Base-by-base conservation (phyloP, 1,140 invertebrate genomes). In the Leptinotarsa lineolata region DNA sequence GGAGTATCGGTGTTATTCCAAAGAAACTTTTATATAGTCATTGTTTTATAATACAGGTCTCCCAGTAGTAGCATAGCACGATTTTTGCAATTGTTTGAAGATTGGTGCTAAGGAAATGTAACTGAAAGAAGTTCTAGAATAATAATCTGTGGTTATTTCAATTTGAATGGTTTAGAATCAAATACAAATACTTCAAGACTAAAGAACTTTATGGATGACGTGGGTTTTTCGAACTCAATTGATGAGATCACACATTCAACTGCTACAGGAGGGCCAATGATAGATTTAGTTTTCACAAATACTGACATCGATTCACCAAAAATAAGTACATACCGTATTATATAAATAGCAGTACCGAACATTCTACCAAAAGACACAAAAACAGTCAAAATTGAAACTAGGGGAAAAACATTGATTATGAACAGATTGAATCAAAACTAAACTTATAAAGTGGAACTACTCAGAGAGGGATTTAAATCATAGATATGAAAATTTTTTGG, bases 351-450 rank as follows among this genome's bases (percentile, higher is more conserved):
- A 60, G 5, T 60, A 60, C 59, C 59, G 59, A n/a, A n/a, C n/a
- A n/a, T n/a, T n/a, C n/a, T n/a, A n/a, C n/a, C n/a, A n/a, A n/a
- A n/a, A n/a, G n/a, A 60, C 59, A 60, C 59, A 60, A 60, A 60
- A 60, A 60, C 59, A 60, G 5, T 60, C 59, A 60, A 60, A 60
- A 60, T 60, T 60, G 59, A 60, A 60, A 60, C 59, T 6, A n/a
- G 59, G 59, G 59, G 59, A 60, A 60, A 60, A 60, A 60, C n/a
- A 60, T 60, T 60, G 59, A 60, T 60, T 60, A 60, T 60, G 59
- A 60, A 60, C 59, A 60, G 59, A 60, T 60, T 60, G 59, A 60
- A n/a, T 60, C 6, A 60, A 60, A 60, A 60, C n/a, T 11, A 60
- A 60, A 60, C 59, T 60, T n/a, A 21, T 60, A 21, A 60, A 60